Conservation (phyloP, 2,888 invertebrate genomes). For the Ephialtes manifestator region DNA sequence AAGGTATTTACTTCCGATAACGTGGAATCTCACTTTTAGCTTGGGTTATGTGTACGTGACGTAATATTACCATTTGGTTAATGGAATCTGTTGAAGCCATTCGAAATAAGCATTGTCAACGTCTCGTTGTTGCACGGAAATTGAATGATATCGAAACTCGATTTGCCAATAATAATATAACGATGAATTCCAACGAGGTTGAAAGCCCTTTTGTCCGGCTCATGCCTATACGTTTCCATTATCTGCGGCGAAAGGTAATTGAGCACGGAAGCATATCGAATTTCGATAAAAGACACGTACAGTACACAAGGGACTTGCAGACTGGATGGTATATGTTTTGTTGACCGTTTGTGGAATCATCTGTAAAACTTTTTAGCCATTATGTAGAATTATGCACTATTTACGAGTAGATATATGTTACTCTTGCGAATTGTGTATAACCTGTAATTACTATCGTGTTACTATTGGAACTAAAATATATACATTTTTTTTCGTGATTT, state of each 20-base stretch:
- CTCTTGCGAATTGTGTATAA: background rate
- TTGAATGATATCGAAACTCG: slow-evolving; percentile 46
- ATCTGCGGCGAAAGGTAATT: slow-evolving; percentile 48
- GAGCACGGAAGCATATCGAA: slow-evolving; percentile 49
- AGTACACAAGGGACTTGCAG: background rate
- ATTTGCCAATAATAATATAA: slow-evolving; percentile 42
- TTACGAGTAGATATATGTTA: background rate
- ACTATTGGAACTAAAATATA: too few relatives aligned
- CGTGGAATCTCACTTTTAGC: background rate
- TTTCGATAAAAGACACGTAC: slow-evolving; percentile 35
- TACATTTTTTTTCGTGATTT: too few relatives aligned
- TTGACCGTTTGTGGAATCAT: background rate
- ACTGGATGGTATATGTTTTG: slow-evolving; percentile 2
- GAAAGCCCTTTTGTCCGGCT: slow-evolving; percentile 31
- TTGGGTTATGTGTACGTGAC: background rate
- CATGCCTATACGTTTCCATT: slow-evolving; percentile 38
- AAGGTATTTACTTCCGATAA: background rate
- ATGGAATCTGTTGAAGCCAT: background rate
- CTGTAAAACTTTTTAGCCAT: background rate
- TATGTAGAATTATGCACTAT: background rate
- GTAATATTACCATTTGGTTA: slow-evolving; percentile 9
- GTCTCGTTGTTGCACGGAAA: slow-evolving; percentile 13
- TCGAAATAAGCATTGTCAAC: background rate
- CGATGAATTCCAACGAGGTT: slow-evolving; percentile 23
- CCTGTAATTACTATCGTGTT: too few relatives aligned